These are phyloP conservation scores for Exocentrus adspersus DNA, from an alignment of 2,888 invertebrate genomes.

Conservation along the genomic window DNA sequence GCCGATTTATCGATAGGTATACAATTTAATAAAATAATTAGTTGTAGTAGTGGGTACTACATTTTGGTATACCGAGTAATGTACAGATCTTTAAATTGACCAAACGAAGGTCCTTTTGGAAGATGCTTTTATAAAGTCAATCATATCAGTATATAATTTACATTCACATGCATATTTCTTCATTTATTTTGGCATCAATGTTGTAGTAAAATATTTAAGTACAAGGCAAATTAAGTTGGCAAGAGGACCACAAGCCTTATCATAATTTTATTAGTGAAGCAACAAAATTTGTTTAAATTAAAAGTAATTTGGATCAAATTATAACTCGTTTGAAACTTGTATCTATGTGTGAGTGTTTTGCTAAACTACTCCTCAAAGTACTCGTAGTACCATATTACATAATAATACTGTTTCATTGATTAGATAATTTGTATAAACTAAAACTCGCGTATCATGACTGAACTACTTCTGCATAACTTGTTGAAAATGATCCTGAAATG, in stretches of 20 bases:
- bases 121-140: conserved; percentile 14
- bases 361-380: neutral
- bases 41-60: no score
- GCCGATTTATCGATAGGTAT: conserved; percentile 15
- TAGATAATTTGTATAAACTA: neutral
- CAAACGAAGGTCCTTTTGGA: conserved; percentile 20
- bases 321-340: no score
- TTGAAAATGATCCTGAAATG: no score
- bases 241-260: neutral
- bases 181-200: conserved; percentile 13
- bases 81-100: conserved; percentile 20
- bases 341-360: no score
- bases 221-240: conserved; percentile 20
- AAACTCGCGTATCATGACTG: no score
- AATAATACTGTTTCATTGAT: neutral
- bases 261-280: neutral
- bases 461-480: no score
- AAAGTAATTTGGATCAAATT: no score
- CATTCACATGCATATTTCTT: neutral
- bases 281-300: neutral
- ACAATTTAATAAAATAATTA: conserved; percentile 17
- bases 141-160: conserved; percentile 4
- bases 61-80: no score
- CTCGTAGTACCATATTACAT: no score
- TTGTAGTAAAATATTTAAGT: conserved; percentile 10